phyloP scores from a whole-genome alignment of 2,113 vertebrate genomes.

The Gopherus flavomarginatus region DNA sequence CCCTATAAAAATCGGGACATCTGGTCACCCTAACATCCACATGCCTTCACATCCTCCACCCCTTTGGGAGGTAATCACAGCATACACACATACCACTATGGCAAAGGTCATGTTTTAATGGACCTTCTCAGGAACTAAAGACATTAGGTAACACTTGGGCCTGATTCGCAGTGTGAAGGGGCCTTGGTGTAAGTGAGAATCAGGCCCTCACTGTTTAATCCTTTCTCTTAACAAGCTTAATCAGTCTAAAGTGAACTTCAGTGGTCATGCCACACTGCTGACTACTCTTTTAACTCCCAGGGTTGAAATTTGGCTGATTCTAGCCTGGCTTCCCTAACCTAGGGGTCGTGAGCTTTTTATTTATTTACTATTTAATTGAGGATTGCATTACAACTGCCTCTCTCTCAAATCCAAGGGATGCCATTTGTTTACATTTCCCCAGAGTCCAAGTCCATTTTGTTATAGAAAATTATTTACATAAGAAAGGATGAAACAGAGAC shows the following conservation, averaged over 20 bases:
- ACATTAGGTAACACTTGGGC: neutral
- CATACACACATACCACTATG: neutral
- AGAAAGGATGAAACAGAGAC: neutral
- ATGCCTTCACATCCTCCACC: neutral
- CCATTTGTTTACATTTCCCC: neutral
- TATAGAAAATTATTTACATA: neutral
- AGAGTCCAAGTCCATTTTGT: neutral
- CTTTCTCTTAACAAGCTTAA: neutral
- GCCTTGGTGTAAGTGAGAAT: neutral
- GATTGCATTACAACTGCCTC: neutral
- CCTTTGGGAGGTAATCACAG: neutral
- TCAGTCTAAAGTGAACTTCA: neutral
- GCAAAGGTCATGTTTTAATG: fast-evolving
- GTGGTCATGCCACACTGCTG: neutral
- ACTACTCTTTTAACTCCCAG: neutral
- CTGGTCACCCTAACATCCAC: no score
- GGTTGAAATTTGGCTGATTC: neutral
- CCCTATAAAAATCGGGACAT: no score
- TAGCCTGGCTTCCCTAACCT: neutral
- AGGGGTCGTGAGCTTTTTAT: neutral
- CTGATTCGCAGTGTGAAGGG: neutral
- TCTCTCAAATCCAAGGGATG: neutral
- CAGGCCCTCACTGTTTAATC: neutral
- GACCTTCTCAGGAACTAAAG: neutral
- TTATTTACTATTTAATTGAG: neutral